Percentiles rank a stretch among this genome's conserved stretches.
phyloP scores from a whole-genome alignment of 2,888 invertebrate genomes.

The Netelia fuscicornis region DNA sequence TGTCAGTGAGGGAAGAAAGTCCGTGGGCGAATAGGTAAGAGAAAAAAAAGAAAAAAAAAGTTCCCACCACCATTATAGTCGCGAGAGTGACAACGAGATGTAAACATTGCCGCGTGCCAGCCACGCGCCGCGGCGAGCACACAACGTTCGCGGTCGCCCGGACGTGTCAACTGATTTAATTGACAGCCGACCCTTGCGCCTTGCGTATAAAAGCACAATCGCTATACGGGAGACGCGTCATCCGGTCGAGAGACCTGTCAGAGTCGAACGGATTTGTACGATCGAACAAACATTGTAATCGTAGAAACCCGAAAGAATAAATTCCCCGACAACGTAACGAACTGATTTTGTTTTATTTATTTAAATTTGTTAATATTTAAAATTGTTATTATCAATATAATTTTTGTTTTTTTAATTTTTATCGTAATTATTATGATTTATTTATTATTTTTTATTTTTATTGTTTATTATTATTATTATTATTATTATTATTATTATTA shows the following conservation, averaged over 20 bases:
- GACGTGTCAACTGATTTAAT: slow-evolving; percentile 75
- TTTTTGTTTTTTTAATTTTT: too few species aligned
- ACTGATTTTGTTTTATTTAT: slow-evolving; percentile 6
- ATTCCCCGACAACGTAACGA: neutral
- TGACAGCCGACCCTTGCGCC: slow-evolving; percentile 74
- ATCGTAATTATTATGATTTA: too few species aligned
- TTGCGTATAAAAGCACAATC: slow-evolving; percentile 4
- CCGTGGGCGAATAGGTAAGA: slow-evolving; percentile 12
- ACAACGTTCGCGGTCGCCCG: slow-evolving; percentile 13
- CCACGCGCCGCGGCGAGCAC: slow-evolving; percentile 69
- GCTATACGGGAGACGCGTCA: slow-evolving; percentile 25
- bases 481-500: too few species aligned
- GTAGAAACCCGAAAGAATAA: slow-evolving; percentile 8
- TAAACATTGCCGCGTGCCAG: slow-evolving; percentile 77
- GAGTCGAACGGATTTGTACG: slow-evolving; percentile 64
- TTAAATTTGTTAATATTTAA: neutral
- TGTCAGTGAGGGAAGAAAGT: neutral
- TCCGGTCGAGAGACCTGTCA: slow-evolving; percentile 63
- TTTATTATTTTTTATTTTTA: too few species aligned
- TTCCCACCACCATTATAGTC: slow-evolving; percentile 40
- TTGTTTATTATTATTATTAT: too few species aligned
- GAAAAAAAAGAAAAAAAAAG: slow-evolving; percentile 42
- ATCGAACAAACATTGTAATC: slow-evolving; percentile 52
- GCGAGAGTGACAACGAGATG: slow-evolving; percentile 72
- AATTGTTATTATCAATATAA: neutral